Conservation (phyloP, 2,797 vertebrate species). For the Toxotes lorentzi region DNA sequence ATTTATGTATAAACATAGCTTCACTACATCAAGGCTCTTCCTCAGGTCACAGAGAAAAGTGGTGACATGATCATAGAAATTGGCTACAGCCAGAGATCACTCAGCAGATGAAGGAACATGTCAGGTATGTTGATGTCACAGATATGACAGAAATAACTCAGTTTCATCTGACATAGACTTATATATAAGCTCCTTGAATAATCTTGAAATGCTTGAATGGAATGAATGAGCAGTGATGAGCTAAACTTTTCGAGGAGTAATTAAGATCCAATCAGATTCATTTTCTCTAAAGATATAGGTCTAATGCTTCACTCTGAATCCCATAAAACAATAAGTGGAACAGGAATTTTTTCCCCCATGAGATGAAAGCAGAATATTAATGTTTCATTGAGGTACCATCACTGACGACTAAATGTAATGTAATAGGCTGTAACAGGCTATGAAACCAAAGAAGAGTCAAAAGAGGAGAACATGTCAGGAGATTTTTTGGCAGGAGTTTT, state of each 20-base stretch:
- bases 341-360: background rate
- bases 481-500: conserved; percentile 30
- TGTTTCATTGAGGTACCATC: conserved; percentile 24
- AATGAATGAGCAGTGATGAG: conserved; percentile 24
- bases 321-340: conserved; percentile 11
- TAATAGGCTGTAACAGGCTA: conserved; percentile 5
- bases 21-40: conserved; percentile 31
- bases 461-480: background rate
- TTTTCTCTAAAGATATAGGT: conserved; percentile 12
- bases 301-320: conserved; percentile 20
- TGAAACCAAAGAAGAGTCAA: conserved; percentile 24
- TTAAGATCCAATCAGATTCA: conserved; percentile 20
- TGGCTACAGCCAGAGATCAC: conserved; percentile 43
- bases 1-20: conserved; percentile 38
- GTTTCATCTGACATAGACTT: conserved; percentile 24
- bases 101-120: conserved; percentile 37
- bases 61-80: conserved; percentile 74
- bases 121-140: conserved; percentile 47
- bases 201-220: conserved; percentile 28
- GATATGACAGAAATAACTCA: conserved; percentile 36
- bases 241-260: conserved; percentile 18
- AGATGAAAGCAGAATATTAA: background rate
- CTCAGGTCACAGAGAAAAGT: conserved; percentile 43
- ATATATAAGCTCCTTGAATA: conserved; percentile 29
- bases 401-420: conserved; percentile 23